phyloP scores from a whole-genome alignment of 2,113 vertebrate genomes.

The Myotis brandtii region DNA sequence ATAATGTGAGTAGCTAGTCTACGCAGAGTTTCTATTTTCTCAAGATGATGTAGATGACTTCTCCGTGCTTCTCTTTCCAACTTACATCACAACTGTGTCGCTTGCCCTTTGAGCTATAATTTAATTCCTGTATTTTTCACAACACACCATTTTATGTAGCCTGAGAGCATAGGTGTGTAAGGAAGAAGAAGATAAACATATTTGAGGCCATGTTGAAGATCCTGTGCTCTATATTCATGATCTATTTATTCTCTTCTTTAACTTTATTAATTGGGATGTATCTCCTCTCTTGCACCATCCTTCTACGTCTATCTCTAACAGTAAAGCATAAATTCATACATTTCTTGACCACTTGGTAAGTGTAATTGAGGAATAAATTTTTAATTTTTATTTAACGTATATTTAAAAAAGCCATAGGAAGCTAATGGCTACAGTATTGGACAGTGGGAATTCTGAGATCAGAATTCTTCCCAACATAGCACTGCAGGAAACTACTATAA shows the following conservation, averaged over 20 bases:
- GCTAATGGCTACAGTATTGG: background rate
- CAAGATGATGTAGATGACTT: background rate
- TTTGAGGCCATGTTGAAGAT: background rate
- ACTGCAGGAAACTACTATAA: background rate
- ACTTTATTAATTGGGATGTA: background rate
- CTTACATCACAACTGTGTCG: background rate
- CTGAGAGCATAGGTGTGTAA: background rate
- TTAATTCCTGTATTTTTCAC: background rate
- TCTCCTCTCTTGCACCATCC: background rate
- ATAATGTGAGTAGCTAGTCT: background rate
- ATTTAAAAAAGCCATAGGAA: background rate
- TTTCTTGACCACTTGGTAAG: background rate
- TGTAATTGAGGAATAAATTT: background rate
- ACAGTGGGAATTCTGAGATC: background rate
- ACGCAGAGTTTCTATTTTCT: background rate
- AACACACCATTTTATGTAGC: background rate
- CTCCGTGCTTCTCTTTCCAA: background rate
- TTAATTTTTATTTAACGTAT: background rate
- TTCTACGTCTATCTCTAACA: background rate
- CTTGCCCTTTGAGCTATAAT: background rate
- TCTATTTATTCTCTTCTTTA: background rate
- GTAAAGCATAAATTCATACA: background rate
- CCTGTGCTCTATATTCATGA: background rate
- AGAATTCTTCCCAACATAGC: background rate
- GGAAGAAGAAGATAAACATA: background rate